A percentile compares a stretch with the other conserved stretches of the same genome.
Evolutionary conservation across 2,113 vertebrate species (phyloP).

Genomic region (Ivindomyrus marchei): DNA sequence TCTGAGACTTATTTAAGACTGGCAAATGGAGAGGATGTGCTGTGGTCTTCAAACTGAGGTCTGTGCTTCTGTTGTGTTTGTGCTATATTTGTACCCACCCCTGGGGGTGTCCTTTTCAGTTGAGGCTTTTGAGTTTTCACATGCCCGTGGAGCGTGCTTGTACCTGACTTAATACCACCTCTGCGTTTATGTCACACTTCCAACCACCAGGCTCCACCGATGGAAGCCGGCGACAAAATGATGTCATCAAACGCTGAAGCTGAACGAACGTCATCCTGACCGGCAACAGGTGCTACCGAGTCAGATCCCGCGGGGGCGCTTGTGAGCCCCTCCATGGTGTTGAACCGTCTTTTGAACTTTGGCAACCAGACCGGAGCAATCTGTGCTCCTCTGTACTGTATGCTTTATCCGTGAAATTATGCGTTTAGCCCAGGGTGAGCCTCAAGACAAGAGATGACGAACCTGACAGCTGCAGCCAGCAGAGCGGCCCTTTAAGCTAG

Average conservation of each 20-base stretch:
- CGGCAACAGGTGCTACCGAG: not conserved
- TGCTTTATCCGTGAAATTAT: slow-evolving; percentile 39
- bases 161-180: not conserved
- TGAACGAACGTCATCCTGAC: not conserved
- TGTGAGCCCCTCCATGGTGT: slow-evolving; percentile 18
- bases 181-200: not conserved
- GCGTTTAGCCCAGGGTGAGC: slow-evolving; percentile 56
- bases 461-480: slow-evolving; percentile 59
- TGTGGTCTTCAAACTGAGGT: not conserved
- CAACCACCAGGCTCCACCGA: not conserved
- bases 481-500: slow-evolving; percentile 41
- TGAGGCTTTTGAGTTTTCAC: not conserved
- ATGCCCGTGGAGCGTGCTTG: not conserved
- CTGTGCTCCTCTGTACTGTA: slow-evolving; percentile 17
- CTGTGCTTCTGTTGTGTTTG: not conserved
- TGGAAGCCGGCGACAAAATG: too few relatives aligned
- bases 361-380: not conserved
- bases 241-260: not conserved
- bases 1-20: not conserved
- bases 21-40: not conserved
- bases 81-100: not conserved
- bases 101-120: not conserved
- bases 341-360: slow-evolving; percentile 13
- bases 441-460: slow-evolving; percentile 67
- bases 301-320: not conserved